These are phyloP conservation scores for Aphaenogaster ashmeadi DNA, from an alignment of 1,140 invertebrate species.

Conservation along the genomic window DNA sequence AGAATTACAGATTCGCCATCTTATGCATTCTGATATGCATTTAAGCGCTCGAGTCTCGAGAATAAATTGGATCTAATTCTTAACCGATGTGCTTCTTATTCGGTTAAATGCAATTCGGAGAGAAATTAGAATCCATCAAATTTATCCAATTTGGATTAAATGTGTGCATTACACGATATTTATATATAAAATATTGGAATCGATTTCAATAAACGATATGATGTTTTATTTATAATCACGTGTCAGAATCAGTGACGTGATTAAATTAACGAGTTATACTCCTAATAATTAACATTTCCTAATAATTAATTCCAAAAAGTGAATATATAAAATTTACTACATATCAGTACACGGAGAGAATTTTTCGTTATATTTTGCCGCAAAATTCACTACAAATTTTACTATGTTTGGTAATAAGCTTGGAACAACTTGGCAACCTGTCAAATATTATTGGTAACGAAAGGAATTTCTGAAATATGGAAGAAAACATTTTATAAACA, in stretches of 20 bases:
- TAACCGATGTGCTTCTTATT: constrained; percentile 3
- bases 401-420: too few relatives aligned
- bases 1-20: constrained; percentile 49
- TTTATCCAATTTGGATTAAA: constrained; percentile 35
- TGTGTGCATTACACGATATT: neutral
- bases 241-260: constrained; percentile 17
- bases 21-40: constrained; percentile 25
- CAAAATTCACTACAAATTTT: too few relatives aligned
- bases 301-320: constrained; percentile 3
- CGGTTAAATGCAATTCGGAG: neutral
- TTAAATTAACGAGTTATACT: constrained; percentile 35
- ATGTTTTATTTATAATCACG: constrained; percentile 31
- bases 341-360: too few relatives aligned
- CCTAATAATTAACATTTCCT: constrained; percentile 26
- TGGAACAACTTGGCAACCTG: too few relatives aligned
- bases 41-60: constrained; percentile 10
- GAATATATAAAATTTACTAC: neutral
- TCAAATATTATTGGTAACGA: too few relatives aligned
- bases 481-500: too few relatives aligned
- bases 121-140: constrained; percentile 1
- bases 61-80: constrained; percentile 37
- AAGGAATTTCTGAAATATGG: too few relatives aligned
- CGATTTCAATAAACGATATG: constrained; percentile 17
- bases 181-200: constrained; percentile 13
- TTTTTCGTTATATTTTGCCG: too few relatives aligned